phyloP scores from a whole-genome alignment of 2,797 vertebrate species.

The Petrocephalus schoutedeni region DNA sequence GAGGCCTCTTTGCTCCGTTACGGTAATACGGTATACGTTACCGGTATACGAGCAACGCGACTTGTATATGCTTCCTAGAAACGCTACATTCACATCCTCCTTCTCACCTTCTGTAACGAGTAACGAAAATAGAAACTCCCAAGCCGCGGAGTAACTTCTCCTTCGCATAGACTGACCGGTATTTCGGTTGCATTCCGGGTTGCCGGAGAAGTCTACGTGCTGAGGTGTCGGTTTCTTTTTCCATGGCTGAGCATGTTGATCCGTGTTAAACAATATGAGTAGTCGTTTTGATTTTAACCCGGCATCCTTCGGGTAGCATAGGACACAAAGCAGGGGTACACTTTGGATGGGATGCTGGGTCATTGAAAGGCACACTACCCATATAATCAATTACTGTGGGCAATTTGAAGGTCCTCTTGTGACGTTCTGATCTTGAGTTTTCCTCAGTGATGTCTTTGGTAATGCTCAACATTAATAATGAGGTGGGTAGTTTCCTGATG shows the following conservation, averaged over 20 bases:
- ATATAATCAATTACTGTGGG: neutral
- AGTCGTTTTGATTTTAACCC: neutral
- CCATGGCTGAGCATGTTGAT: neutral
- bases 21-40: neutral
- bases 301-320: neutral
- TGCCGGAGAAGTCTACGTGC: neutral
- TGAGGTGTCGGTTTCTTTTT: neutral
- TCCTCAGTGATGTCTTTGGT: neutral
- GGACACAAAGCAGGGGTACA: neutral
- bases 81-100: neutral
- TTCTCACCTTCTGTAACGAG: neutral
- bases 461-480: neutral
- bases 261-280: neutral
- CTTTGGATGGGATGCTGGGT: neutral
- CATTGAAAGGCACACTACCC: neutral
- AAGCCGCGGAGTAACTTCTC: neutral
- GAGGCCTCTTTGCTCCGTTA: neutral
- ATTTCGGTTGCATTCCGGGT: neutral
- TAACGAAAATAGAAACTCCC: neutral
- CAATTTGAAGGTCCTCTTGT: neutral
- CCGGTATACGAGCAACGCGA: neutral
- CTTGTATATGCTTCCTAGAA: neutral
- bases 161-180: neutral
- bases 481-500: neutral
- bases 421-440: neutral